These are phyloP conservation scores for Ardeotis arabs DNA, from an alignment of 2,113 vertebrate species.

Conservation along the genomic window DNA sequence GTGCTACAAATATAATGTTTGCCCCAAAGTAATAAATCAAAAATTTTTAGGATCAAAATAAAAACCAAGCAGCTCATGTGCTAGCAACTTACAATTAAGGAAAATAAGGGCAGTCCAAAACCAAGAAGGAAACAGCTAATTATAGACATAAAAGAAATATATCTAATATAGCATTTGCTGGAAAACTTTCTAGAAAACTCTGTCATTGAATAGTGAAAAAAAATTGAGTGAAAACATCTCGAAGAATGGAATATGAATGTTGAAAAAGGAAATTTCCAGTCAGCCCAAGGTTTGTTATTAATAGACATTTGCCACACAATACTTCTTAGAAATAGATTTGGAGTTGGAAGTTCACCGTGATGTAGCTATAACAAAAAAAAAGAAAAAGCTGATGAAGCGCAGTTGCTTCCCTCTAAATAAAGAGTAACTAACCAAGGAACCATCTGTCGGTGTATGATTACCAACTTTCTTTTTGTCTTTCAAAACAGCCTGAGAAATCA, in stretches of 20 bases:
- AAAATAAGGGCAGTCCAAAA: background rate
- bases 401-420: constrained; percentile 67
- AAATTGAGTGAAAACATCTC: background rate
- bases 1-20: background rate
- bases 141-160: background rate
- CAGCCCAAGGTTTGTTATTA: constrained; percentile 25
- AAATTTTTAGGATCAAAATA: background rate
- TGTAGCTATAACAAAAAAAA: background rate
- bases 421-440: constrained; percentile 60
- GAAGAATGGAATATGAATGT: background rate
- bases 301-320: background rate
- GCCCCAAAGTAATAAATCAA: background rate
- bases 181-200: background rate
- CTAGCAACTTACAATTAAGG: background rate
- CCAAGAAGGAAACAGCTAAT: background rate
- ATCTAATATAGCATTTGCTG: background rate
- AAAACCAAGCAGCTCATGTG: background rate
- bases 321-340: constrained; percentile 49
- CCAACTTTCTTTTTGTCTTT: constrained; percentile 72
- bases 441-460: constrained; percentile 70
- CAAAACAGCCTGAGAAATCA: constrained; percentile 49
- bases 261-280: constrained; percentile 28
- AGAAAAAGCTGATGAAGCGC: constrained; percentile 30
- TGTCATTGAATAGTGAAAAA: background rate
- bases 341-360: constrained; percentile 30